These are phyloP conservation scores for Amphibalanus amphitrite DNA, from an alignment of 1,140 invertebrate genomes.

Conservation along the genomic window DNA sequence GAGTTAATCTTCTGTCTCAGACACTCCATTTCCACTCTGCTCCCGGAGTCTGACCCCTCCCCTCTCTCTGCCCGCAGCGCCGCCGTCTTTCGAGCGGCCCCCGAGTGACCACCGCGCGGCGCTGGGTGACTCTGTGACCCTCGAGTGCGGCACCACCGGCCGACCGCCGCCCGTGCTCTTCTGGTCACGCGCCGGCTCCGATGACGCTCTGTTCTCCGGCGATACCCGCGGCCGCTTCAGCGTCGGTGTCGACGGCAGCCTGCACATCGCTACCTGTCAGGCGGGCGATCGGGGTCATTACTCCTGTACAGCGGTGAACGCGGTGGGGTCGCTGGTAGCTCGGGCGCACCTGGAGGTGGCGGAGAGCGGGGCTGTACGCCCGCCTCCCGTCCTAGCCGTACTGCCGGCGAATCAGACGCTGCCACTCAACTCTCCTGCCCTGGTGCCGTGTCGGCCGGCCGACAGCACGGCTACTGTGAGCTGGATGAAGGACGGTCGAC, in stretches of 20 bases:
- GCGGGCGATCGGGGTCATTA: conserved; percentile 41
- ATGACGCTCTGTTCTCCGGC: conserved; percentile 61
- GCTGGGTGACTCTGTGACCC: conserved; percentile 50
- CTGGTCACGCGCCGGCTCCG: conserved; percentile 66
- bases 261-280: not conserved
- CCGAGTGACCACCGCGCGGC: conserved; percentile 32
- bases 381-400: conserved; percentile 75
- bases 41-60: too few relatives aligned
- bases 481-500: not conserved
- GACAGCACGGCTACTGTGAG: not conserved
- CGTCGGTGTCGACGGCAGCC: conserved; percentile 45
- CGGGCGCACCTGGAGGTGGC: conserved; percentile 53
- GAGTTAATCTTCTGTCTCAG: too few relatives aligned
- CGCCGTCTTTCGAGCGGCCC: not conserved
- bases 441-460: conserved; percentile 53
- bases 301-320: conserved; percentile 69
- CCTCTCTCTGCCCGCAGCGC: not conserved
- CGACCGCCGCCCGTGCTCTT: conserved; percentile 67
- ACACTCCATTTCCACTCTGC: too few relatives aligned
- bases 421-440: conserved; percentile 54
- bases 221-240: conserved; percentile 53
- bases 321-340: conserved; percentile 59
- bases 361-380: conserved; percentile 37
- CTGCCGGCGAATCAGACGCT: conserved; percentile 82
- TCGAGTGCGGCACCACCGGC: conserved; percentile 67